Conservation (phyloP, 2,797 vertebrate genomes). For the Siniperca obscura region DNA sequence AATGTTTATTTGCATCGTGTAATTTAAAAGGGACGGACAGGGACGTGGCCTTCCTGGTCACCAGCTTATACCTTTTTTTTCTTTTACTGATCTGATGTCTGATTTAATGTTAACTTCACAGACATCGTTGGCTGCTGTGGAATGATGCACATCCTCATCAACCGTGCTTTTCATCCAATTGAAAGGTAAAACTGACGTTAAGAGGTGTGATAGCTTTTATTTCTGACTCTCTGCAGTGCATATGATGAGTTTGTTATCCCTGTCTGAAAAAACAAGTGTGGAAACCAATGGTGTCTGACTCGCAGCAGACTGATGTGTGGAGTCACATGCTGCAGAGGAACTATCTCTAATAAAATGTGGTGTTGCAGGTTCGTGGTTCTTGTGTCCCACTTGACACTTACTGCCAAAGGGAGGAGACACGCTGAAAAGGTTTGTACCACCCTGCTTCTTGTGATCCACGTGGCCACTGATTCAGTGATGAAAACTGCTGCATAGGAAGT, state of each 20-base stretch:
- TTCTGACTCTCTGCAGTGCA: neutral
- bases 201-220: rapidly evolving
- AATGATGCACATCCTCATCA: neutral
- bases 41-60: neutral
- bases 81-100: neutral
- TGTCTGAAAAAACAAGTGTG: conserved; percentile 72
- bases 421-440: conserved; percentile 54
- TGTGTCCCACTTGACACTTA: rapidly evolving
- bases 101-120: neutral
- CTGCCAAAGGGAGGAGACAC: rapidly evolving
- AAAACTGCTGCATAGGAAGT: conserved; percentile 84
- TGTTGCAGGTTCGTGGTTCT: conserved; percentile 21
- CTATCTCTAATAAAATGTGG: conserved; percentile 17
- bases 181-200: conserved; percentile 36
- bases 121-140: neutral
- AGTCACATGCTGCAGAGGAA: neutral
- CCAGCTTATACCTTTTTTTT: neutral
- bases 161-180: rapidly evolving
- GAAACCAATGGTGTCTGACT: conserved; percentile 70
- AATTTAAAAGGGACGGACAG: rapidly evolving
- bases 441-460: rapidly evolving
- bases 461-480: conserved; percentile 65
- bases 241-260: conserved; percentile 82
- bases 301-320: neutral
- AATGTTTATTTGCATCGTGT: rapidly evolving